Conservation (phyloP, 2,797 vertebrate species). For the Cryptoblepharus egeriae region DNA sequence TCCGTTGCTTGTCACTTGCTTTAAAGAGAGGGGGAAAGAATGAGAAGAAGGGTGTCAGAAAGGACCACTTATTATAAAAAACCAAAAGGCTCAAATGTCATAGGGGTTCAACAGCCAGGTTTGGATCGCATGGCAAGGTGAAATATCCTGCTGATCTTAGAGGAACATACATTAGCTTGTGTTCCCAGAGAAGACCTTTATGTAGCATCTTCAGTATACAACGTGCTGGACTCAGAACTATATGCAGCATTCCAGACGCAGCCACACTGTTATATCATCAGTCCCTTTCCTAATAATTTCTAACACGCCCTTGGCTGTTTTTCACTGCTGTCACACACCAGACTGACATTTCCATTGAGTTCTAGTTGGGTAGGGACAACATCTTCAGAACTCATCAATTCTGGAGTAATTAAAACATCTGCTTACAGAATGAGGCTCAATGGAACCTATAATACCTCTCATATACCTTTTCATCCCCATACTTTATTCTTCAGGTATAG, state of each 20-base stretch:
- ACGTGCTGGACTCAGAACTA: not conserved
- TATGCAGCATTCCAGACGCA: not conserved
- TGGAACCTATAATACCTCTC: too few species aligned
- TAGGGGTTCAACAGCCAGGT: not conserved
- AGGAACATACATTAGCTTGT: not conserved
- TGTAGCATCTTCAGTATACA: not conserved
- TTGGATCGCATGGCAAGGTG: not conserved
- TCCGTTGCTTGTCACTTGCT: constrained; percentile 89
- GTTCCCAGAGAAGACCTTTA: not conserved
- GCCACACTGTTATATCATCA: not conserved
- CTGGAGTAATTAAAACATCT: not conserved
- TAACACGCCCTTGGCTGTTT: not conserved
- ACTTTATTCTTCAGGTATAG: too few species aligned
- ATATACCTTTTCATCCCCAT: not conserved
- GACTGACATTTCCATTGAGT: not conserved
- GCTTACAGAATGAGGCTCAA: too few species aligned
- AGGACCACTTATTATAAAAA: not conserved
- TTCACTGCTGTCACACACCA: not conserved
- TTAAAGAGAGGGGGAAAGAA: not conserved
- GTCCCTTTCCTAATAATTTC: not conserved
- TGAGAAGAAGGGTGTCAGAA: not conserved
- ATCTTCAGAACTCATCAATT: not conserved
- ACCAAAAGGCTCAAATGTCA: not conserved
- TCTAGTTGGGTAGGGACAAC: not conserved
- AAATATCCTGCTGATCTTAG: too few species aligned